Evolutionary conservation across 1,140 invertebrate species (phyloP).

Genomic region (Platyura marginata): DNA sequence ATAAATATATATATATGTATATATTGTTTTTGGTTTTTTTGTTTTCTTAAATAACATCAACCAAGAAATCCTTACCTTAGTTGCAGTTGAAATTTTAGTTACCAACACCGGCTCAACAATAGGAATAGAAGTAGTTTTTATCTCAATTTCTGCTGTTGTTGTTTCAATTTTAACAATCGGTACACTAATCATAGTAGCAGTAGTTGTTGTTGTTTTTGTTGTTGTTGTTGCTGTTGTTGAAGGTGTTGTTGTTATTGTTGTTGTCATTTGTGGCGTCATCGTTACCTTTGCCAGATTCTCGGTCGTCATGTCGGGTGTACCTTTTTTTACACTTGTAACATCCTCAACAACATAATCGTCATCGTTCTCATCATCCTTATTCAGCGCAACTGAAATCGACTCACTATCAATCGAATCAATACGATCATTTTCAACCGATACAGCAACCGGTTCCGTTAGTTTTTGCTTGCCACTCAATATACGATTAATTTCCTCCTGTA

Average conservation of each 20-base stretch:
- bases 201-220: no score
- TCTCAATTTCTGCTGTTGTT: no score
- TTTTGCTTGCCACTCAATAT: not conserved
- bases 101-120: slow-evolving; percentile 10
- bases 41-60: no score
- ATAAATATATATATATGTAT: no score
- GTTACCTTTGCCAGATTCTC: slow-evolving; percentile 11
- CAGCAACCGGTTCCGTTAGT: not conserved
- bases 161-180: no score
- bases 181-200: no score
- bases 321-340: not conserved
- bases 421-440: not conserved
- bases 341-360: not conserved
- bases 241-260: slow-evolving; percentile 13
- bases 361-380: not conserved
- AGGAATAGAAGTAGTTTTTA: slow-evolving; percentile 11
- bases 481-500: slow-evolving; percentile 8
- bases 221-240: slow-evolving; percentile 13
- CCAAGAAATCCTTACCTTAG: slow-evolving; percentile 11
- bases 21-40: no score
- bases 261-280: slow-evolving; percentile 10
- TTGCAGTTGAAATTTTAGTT: slow-evolving; percentile 8
- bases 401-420: no score
- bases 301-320: slow-evolving; percentile 2
- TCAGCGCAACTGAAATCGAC: no score